Percentiles rank a stretch among this genome's conserved stretches.
Conservation (phyloP, 2,888 invertebrate species). For the Tanypteryx hageni region DNA sequence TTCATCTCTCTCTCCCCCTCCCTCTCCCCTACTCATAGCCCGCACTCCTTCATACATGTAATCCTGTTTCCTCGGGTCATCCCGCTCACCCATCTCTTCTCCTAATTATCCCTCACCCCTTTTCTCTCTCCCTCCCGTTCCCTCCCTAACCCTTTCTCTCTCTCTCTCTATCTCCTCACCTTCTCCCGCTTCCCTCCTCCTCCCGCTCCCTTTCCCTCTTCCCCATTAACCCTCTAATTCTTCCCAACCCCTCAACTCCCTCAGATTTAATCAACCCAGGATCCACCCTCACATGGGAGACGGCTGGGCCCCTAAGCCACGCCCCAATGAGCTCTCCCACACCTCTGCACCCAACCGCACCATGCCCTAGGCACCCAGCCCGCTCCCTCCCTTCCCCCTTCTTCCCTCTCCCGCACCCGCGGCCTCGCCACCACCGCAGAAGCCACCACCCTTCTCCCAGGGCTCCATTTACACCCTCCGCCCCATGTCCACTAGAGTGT, state of each 20-base stretch:
- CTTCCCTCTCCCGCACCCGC: background rate
- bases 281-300: slow-evolving; percentile 62
- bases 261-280: slow-evolving; percentile 63
- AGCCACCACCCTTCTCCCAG: slow-evolving; percentile 56
- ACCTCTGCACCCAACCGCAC: slow-evolving; percentile 62
- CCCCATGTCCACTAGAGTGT: slow-evolving; percentile 51
- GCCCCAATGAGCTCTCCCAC: slow-evolving; percentile 54
- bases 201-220: background rate
- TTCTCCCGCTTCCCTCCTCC: background rate
- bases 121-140: background rate
- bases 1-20: background rate
- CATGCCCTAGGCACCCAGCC: slow-evolving; percentile 55
- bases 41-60: slow-evolving; percentile 53
- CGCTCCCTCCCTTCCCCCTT: background rate
- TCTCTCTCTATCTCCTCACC: background rate
- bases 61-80: slow-evolving; percentile 63
- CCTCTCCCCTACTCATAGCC: background rate
- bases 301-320: slow-evolving; percentile 33
- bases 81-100: slow-evolving; percentile 43
- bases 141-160: background rate
- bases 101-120: slow-evolving; percentile 48
- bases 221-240: slow-evolving; percentile 52
- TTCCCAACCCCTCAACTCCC: slow-evolving; percentile 53
- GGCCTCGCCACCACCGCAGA: slow-evolving; percentile 53
- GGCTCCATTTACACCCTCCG: slow-evolving; percentile 59